Evolutionary conservation across 2,113 vertebrate species (phyloP), one percentile per base, ranked within the genome.

Genomic region (Alaudala cheleensis): DNA sequence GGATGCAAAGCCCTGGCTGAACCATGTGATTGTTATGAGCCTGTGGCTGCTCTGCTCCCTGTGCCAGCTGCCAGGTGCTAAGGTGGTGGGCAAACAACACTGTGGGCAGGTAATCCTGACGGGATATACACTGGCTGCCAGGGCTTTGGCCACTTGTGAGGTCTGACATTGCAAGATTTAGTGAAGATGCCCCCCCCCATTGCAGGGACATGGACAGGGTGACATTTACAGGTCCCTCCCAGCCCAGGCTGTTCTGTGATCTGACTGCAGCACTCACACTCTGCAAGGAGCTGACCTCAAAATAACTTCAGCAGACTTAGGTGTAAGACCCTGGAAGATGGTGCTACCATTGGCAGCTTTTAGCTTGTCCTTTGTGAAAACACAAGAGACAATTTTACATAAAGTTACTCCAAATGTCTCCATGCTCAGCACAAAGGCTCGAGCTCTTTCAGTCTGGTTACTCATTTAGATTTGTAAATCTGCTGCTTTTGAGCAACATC

Each of bases 11-110:
- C 19, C 44, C 25, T 0, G 0, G 21, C 44, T 88, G 84, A 88
- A 88, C 53, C 37, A 34, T 0, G 0, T 21, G 28, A 21, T 2
- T 31, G 23, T 19, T 37, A 3, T 9, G n/a, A 69, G 25, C 12
- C 47, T 57, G 39, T 31, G 51, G 71, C 29, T 56, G 10, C 50
- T 40, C 29, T 60, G 40, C 78, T 31, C 33, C 1, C 2, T 5
- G 5, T 31, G 45, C 34, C 67, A 45, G 33, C 9, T 24, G 31
- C 18, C 18, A 39, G 25, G 26, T 70, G 64, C 50, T 19, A 21
- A 74, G 28, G 31, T 31, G 25, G 22, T n/a, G 10, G 13, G 56
- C 51, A 93, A 53, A 70, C 24, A 54, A 39, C 22, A 4, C 0
- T 18, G 22, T 49, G 16, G 7, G 20, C 0, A 1, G 26, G 23